Evolutionary conservation across 1,140 invertebrate species (phyloP).

Genomic region (Lepidurus apus): DNA sequence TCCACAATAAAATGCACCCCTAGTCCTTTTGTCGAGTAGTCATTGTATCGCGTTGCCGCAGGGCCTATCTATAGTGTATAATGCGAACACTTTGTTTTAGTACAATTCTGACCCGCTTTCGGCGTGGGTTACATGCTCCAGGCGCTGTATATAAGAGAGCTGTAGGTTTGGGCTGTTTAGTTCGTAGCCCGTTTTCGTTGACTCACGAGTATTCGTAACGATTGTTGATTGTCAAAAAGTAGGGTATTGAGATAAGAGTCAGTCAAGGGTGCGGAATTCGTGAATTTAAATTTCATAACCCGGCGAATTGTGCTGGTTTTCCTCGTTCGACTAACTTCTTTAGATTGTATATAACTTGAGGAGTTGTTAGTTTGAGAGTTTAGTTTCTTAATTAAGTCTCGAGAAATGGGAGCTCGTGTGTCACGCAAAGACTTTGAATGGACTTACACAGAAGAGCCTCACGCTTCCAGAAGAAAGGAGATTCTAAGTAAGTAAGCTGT

Average conservation of each 20-base stretch:
- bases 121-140: too few species aligned
- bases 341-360: too few species aligned
- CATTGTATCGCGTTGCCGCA: too few species aligned
- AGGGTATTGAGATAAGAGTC: too few species aligned
- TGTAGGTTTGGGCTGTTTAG: neutral
- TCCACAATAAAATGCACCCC: too few species aligned
- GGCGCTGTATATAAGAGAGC: too few species aligned
- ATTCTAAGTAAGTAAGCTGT: slow-evolving; percentile 68
- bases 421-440: slow-evolving; percentile 91
- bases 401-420: slow-evolving; percentile 73
- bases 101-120: too few species aligned
- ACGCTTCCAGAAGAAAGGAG: slow-evolving; percentile 85
- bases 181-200: neutral
- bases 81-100: too few species aligned
- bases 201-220: neutral
- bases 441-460: slow-evolving; percentile 95
- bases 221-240: too few species aligned
- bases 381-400: neutral
- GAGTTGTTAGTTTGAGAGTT: neutral
- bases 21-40: too few species aligned
- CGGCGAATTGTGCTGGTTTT: neutral
- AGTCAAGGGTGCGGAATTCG: neutral
- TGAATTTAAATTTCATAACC: neutral
- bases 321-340: neutral
- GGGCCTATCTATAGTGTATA: too few species aligned